Base-by-base conservation (phyloP, 2,113 vertebrate genomes). In the Muntiacus muntjak region DNA sequence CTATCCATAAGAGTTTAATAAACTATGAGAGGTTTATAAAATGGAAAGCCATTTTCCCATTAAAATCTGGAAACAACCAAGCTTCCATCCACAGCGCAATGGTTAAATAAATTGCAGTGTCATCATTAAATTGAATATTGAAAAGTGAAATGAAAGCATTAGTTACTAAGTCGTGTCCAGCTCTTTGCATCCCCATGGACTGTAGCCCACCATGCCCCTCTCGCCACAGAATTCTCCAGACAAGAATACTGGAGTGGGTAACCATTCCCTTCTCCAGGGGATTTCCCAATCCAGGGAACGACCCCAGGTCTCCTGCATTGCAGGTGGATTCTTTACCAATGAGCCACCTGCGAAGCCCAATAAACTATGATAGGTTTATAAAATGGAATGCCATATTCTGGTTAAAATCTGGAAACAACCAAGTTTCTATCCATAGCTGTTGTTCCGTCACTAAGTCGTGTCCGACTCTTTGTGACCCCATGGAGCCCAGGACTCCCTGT, bases 41-140 rank as follows among this genome's bases (percentile, higher is more conserved):
- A 82, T 40, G 45, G 87, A 93, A 55, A 50, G 71, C 23, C 43
- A 43, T 23, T 13, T 4, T 78, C 36, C 71, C 94, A 81, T 94
- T 84, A 94, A 78, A 96, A 50, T 71, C 83, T 79, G 43, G 60
- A n/a, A 67, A 71, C 54, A 89, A 50, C 89, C 94, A 93, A 43
- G 52, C 89, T 91, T 55, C 95, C 60, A 78, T 95, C 96, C 17
- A 71, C 17, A 81, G 45, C 17, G 21, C 47, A 76, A 33, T 4
- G 67, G 79, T n/a, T 57, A 82, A 71, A 33, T 78, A 89, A 95
- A 94, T n/a, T 45, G 4, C 26, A 67, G 19, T 25, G 47, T 54
- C 60, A 7, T 40, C 54, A 36, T 40, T 87, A 81, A 88, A 43
- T 16, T 96, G 19, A 89, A 82, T 95, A 88, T 88, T 88, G 12